Evolutionary conservation across 2,797 vertebrate genomes (phyloP), one percentile per base, ranked within the genome.

Genomic region (Garrulus glandarius): DNA sequence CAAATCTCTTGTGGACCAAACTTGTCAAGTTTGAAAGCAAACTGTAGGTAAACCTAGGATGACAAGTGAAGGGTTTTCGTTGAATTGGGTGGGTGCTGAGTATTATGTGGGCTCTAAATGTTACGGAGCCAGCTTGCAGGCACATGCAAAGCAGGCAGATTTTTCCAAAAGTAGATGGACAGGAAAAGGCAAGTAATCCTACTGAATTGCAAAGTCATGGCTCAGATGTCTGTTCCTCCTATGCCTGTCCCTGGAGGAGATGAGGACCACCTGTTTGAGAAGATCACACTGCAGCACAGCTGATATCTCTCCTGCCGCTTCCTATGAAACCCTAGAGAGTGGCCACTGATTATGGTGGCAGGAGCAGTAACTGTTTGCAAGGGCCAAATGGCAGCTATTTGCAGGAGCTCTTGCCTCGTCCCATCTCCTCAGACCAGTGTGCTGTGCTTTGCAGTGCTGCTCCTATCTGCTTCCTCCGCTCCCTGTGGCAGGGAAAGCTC

Each of bases 141-240:
- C 71, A 72, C 22, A 5, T 49, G 61, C 22, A 81, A 64, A 91
- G 69, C 50, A 50, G n/a, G 27, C 57, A 75, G 74, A 39, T 83
- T 83, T 85, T 90, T 86, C 47, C 63, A 36, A 41, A 88, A 83
- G 80, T 23, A 63, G 59, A 36, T 36, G 67, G 80, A 56, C 6
- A 29, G 36, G 44, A 77, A 91, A 79, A 88, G 78, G 81, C 91
- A 56, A 92, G 53, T 53, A 89, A 91, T 80, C 89, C 53, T 85
- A 32, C 83, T 67, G 84, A 94, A 92, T 27, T 93, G 95, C 96
- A 52, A 37, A 95, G 95, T 97, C 94, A 95, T 79, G 92, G 90
- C 95, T 95, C 93, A 84, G 88, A 96, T 96, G 85, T 96, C 96
- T 92, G 61, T 53, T 95, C 84, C 82, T 95, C 87, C 68, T 93